Base-by-base conservation (phyloP, 2,888 invertebrate genomes). In the Lissocephala sabroskyi region DNA sequence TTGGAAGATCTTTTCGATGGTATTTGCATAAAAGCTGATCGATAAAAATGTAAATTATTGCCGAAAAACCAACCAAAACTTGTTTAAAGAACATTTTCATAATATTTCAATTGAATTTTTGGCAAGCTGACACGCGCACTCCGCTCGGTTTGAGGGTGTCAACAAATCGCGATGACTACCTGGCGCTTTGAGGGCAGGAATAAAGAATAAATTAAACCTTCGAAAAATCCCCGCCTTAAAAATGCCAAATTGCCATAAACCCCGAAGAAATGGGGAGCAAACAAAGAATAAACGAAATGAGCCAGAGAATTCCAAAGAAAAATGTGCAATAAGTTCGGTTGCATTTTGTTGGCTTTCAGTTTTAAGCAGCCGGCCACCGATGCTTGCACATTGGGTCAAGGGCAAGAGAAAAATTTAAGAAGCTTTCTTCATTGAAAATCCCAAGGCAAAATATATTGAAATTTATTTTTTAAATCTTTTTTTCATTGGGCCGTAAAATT, bases 1-100 rank as follows among this genome's bases (percentile, higher is more conserved):
- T n/a, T n/a, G n/a, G n/a, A n/a, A n/a, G n/a, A n/a, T 53, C 40
- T 37, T 17, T 41, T 47, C 39, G 19, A 37, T 50, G 33, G 26
- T 17, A 74, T 68, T 68, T 68, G 66, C 74, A 68, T 74, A 74
- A 63, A 62, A 56, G 61, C 52, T 55, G 46, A 56, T 70, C 65
- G 61, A 65, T 70, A 68, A 65, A 37, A 37, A 62, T 68, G 70
- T 68, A 73, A 68, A 68, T 65, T 68, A 59, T 65, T 74, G 61
- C 56, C 40, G 62, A 62, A 61, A 62, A n/a, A n/a, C n/a, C n/a
- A n/a, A n/a, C 52, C 52, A 39, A 59, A 62, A 62, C 61, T 53
- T 59, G 61, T 61, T 66, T 63, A 70, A 36, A 66, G 59, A 59
- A 62, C 59, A 56, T 59, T 37, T 28, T 45, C 17, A 35, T 11